A percentile compares a stretch with the other conserved stretches of the same genome.
Evolutionary conservation across 2,888 invertebrate species (phyloP).

Genomic region (Lasioglossum calceatum): DNA sequence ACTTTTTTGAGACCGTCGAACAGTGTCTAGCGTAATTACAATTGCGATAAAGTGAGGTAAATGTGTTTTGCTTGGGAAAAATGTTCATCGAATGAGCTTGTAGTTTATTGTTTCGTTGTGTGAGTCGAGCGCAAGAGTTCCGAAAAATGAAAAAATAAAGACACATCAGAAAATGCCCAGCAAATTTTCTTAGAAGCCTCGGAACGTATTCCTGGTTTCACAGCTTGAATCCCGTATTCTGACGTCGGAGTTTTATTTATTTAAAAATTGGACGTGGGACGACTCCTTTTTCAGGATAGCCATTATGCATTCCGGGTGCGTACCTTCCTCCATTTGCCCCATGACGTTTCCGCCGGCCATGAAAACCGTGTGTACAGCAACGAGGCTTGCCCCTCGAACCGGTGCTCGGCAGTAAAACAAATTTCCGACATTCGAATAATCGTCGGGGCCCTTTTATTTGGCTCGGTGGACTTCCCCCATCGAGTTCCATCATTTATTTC

Average conservation of each 20-base stretch:
- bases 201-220: no score
- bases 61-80: not conserved
- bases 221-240: no score
- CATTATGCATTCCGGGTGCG: not conserved
- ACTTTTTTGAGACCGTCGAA: not conserved
- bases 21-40: not conserved
- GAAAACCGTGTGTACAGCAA: not conserved
- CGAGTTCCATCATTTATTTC: conserved; percentile 63
- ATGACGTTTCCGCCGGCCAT: not conserved
- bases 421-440: conserved; percentile 42
- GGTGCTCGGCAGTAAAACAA: conserved; percentile 20
- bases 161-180: no score
- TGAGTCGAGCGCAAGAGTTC: no score
- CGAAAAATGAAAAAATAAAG: no score
- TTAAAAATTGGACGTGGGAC: not conserved
- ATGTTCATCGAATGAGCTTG: not conserved
- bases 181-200: not conserved
- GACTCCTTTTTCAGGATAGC: not conserved
- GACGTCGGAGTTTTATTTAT: not conserved
- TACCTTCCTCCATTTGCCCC: not conserved
- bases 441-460: conserved; percentile 40
- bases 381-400: not conserved
- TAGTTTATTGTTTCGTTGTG: not conserved
- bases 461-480: conserved; percentile 18
- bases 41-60: not conserved